Conservation (phyloP, 1,140 invertebrate species). For the Saccostrea echinata region DNA sequence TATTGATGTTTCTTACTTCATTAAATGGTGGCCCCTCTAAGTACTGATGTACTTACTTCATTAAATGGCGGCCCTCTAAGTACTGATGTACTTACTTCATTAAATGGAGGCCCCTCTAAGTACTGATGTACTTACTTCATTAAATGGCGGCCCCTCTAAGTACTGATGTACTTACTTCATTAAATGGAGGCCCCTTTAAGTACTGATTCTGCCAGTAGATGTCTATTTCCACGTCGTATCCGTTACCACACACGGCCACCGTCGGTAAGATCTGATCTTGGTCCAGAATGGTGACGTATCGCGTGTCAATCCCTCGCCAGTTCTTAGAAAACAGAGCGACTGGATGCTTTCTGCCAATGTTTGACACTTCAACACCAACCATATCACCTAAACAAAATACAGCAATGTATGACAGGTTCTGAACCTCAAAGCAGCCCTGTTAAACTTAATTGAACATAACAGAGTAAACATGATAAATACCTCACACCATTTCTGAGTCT, state of each 20-base stretch:
- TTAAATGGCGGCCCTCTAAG: too few species aligned
- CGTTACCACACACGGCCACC: constrained; percentile 73
- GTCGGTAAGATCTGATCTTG: constrained; percentile 71
- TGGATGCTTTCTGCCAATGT: constrained; percentile 65
- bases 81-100: too few species aligned
- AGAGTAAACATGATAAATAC: too few species aligned
- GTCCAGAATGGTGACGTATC: constrained; percentile 50
- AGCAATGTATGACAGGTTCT: not conserved
- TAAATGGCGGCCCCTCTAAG: too few species aligned
- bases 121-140: too few species aligned
- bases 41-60: too few species aligned
- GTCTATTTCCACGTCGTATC: constrained; percentile 72
- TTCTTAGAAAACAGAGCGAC: constrained; percentile 63
- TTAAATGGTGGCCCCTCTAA: too few species aligned
- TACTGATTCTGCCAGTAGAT: constrained; percentile 76
- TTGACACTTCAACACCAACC: constrained; percentile 72
- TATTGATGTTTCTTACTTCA: too few species aligned
- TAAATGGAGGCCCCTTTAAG: constrained; percentile 62
- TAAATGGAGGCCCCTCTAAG: too few species aligned
- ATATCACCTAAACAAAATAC: constrained; percentile 71
- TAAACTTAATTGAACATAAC: not conserved
- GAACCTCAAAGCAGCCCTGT: not conserved
- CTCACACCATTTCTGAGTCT: too few species aligned
- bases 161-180: constrained; percentile 63
- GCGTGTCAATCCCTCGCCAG: constrained; percentile 51